These are phyloP conservation scores for Drosophila testacea DNA, from an alignment of 2,888 invertebrate genomes.

Conservation along the genomic window DNA sequence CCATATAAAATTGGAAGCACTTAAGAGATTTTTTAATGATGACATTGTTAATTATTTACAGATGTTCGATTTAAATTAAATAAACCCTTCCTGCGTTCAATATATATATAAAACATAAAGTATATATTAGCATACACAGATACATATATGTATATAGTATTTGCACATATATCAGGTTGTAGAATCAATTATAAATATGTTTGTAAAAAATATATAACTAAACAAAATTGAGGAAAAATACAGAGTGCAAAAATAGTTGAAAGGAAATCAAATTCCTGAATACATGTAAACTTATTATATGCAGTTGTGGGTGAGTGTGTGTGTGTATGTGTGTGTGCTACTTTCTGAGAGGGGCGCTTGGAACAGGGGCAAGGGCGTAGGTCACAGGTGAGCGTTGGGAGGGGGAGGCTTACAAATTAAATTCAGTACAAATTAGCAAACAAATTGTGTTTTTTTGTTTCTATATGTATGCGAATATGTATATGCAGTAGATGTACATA, in stretches of 20 bases:
- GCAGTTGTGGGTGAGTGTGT: not conserved
- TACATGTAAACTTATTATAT: constrained; percentile 42
- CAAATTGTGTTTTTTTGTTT: constrained; percentile 8
- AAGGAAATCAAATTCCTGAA: not conserved
- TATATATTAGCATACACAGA: constrained; percentile 41
- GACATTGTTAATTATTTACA: constrained; percentile 51
- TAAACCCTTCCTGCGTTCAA: constrained; percentile 22
- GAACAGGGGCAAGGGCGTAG: not conserved
- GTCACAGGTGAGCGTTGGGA: constrained; percentile 13
- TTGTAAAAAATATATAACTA: not conserved
- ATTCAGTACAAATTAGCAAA: constrained; percentile 69
- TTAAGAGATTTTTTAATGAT: constrained; percentile 43
- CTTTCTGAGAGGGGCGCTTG: not conserved
- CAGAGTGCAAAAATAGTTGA: constrained; percentile 2
- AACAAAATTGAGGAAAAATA: not conserved
- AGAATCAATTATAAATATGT: constrained; percentile 4
- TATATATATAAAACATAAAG: constrained; percentile 14
- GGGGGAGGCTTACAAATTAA: constrained; percentile 58
- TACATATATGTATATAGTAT: constrained; percentile 16
- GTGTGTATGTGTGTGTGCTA: not conserved
- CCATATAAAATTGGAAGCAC: constrained; percentile 34
- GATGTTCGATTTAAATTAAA: constrained; percentile 22
- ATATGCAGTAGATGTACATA: not conserved
- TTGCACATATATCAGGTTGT: constrained; percentile 29
- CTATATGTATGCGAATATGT: constrained; percentile 1